phyloP scores from a whole-genome alignment of 2,888 invertebrate species.

The Spicauda simplicius region DNA sequence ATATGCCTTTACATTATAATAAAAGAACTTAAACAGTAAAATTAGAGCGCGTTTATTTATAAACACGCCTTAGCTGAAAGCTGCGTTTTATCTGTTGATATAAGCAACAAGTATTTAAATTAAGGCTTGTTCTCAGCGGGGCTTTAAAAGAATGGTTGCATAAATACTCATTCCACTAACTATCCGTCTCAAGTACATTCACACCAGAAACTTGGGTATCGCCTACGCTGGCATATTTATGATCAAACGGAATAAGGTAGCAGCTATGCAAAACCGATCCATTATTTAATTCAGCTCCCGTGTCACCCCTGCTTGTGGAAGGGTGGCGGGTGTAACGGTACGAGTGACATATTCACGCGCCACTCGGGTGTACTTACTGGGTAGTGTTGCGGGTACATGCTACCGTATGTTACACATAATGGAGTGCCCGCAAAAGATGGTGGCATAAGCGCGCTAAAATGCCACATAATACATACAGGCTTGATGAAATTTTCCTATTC shows the following conservation, averaged over 20 bases:
- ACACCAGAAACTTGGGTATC: constrained; percentile 3
- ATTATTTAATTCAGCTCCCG: constrained; percentile 66
- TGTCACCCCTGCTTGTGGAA: constrained; percentile 52
- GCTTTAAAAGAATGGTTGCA: constrained; percentile 20
- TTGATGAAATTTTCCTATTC: constrained; percentile 4
- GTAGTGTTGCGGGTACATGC: constrained; percentile 60
- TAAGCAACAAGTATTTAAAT: constrained; percentile 25
- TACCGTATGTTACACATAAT: constrained; percentile 67
- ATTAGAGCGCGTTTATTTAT: not conserved
- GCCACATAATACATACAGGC: constrained; percentile 43
- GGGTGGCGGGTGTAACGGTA: constrained; percentile 56
- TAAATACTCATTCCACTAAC: constrained; percentile 3
- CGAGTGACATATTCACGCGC: constrained; percentile 77
- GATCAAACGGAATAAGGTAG: constrained; percentile 50
- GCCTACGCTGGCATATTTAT: constrained; percentile 29
- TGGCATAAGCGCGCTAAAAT: constrained; percentile 45
- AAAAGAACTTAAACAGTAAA: too few relatives aligned
- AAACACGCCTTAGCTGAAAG: not conserved
- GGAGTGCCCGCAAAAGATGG: constrained; percentile 59
- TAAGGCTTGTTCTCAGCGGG: not conserved
- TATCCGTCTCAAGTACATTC: not conserved
- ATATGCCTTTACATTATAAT: too few relatives aligned
- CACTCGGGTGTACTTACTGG: constrained; percentile 67
- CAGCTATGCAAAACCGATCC: constrained; percentile 61
- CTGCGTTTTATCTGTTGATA: constrained; percentile 1